These are phyloP conservation scores for Phallusia fumigata DNA, from an alignment of 23 tunicate genomes.

Conservation along the genomic window DNA sequence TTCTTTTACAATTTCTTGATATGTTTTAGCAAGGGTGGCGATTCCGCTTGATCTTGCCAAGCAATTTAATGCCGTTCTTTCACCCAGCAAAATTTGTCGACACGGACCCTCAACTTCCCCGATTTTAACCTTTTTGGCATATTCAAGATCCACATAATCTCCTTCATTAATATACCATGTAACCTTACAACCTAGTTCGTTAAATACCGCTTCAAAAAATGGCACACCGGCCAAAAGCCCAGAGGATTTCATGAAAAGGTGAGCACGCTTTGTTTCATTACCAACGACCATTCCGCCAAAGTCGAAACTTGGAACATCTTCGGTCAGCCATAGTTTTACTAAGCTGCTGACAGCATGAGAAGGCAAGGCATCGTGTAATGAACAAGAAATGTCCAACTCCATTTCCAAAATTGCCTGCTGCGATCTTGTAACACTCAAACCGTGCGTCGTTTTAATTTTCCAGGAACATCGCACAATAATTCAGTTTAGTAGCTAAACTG, in stretches of 20 bases:
- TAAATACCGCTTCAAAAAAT: slow-evolving; percentile 60
- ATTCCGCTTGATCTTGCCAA: slow-evolving; percentile 63
- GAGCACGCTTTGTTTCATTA: slow-evolving; percentile 26
- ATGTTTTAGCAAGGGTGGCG: slow-evolving; percentile 26
- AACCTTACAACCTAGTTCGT: slow-evolving; percentile 44
- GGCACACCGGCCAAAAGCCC: slow-evolving; percentile 64
- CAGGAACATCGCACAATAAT: too few relatives aligned
- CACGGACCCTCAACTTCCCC: slow-evolving; percentile 37
- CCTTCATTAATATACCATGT: neutral
- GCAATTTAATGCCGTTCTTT: slow-evolving; percentile 66
- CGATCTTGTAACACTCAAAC: too few relatives aligned
- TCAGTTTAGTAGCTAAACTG: too few relatives aligned
- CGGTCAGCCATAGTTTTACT: slow-evolving; percentile 47
- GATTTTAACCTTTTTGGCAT: neutral
- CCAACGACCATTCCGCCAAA: slow-evolving; percentile 64
- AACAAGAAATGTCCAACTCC: too few relatives aligned
- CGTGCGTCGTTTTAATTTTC: too few relatives aligned
- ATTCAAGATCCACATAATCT: neutral
- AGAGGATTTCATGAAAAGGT: slow-evolving; percentile 43
- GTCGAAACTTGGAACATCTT: slow-evolving; percentile 67
- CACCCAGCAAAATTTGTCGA: slow-evolving; percentile 52
- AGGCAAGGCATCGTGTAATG: slow-evolving; percentile 22
- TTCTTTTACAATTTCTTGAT: neutral
- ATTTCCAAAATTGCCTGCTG: too few relatives aligned
- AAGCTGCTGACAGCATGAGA: slow-evolving; percentile 11